A percentile compares a stretch with the other conserved stretches of the same genome.
These are phyloP conservation scores for Lophius piscatorius DNA, from an alignment of 2,113 vertebrate genomes.

Conservation along the genomic window DNA sequence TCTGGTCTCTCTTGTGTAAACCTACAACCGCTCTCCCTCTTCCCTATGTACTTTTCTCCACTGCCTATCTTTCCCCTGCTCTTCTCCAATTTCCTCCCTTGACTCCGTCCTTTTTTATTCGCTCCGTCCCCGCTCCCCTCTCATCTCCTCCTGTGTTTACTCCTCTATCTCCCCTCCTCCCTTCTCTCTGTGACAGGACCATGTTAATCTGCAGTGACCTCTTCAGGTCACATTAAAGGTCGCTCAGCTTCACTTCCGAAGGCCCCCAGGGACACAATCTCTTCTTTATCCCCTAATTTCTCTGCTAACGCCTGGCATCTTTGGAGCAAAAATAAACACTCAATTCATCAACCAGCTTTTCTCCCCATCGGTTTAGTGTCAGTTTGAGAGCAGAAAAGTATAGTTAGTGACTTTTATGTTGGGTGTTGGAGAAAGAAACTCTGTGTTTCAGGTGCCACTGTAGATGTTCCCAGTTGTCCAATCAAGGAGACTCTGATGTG, in stretches of 20 bases:
- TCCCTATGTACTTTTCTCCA: slow-evolving; percentile 33
- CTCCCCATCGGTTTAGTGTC: neutral
- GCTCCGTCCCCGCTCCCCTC: neutral
- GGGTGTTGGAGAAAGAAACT: too few relatives aligned
- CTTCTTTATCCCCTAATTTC: slow-evolving; percentile 46
- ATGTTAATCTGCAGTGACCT: slow-evolving; percentile 76
- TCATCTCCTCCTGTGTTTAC: slow-evolving; percentile 7
- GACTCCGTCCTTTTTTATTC: slow-evolving; percentile 14
- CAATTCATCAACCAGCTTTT: neutral
- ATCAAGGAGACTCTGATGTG: too few relatives aligned
- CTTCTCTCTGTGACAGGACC: slow-evolving; percentile 50
- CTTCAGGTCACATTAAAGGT: slow-evolving; percentile 83
- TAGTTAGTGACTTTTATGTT: neutral
- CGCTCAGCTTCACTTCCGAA: slow-evolving; percentile 69
- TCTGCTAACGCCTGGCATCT: slow-evolving; percentile 28
- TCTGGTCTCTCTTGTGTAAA: slow-evolving; percentile 22
- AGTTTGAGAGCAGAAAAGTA: slow-evolving; percentile 1
- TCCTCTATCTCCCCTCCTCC: slow-evolving; percentile 6
- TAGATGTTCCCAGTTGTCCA: too few relatives aligned
- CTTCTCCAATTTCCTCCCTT: slow-evolving; percentile 36
- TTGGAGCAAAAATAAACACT: slow-evolving; percentile 29
- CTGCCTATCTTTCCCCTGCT: slow-evolving; percentile 32
- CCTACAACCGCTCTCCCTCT: slow-evolving; percentile 37
- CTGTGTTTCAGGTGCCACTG: too few relatives aligned
- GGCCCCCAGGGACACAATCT: slow-evolving; percentile 57